These are phyloP conservation scores for Montipora capricornis DNA, from an alignment of 64 coral and sea anemone genomes.

Conservation along the genomic window DNA sequence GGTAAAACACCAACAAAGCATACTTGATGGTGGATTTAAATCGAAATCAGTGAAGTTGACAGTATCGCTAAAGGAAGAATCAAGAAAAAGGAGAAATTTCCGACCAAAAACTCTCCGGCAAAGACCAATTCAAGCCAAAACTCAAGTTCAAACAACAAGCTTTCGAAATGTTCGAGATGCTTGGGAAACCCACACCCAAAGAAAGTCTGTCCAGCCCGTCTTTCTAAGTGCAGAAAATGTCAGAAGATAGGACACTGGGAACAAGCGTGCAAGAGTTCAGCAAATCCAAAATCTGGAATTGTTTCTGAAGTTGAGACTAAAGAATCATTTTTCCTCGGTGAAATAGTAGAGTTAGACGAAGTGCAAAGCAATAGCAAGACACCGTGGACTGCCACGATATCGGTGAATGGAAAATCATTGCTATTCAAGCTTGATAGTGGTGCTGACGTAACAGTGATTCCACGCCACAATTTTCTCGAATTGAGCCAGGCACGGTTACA, in stretches of 20 bases:
- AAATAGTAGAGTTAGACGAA: not conserved
- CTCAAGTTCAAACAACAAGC: no score
- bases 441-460: no score
- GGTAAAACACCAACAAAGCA: conserved; percentile 51
- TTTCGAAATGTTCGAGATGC: not conserved
- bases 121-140: not conserved
- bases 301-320: not conserved
- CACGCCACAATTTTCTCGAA: no score
- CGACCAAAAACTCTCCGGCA: not conserved
- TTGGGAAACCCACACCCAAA: conserved; percentile 10
- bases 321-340: not conserved
- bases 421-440: not conserved
- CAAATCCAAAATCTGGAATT: not conserved
- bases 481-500: no score
- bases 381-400: not conserved
- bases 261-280: no score
- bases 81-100: not conserved
- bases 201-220: not conserved
- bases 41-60: not conserved
- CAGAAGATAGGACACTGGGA: not conserved
- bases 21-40: conserved; percentile 15
- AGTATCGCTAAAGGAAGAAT: not conserved
- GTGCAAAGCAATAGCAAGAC: not conserved
- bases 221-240: not conserved
- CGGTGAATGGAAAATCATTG: no score